phyloP scores from a whole-genome alignment of 2,888 invertebrate species.

The Acanthosepion pharaonis region DNA sequence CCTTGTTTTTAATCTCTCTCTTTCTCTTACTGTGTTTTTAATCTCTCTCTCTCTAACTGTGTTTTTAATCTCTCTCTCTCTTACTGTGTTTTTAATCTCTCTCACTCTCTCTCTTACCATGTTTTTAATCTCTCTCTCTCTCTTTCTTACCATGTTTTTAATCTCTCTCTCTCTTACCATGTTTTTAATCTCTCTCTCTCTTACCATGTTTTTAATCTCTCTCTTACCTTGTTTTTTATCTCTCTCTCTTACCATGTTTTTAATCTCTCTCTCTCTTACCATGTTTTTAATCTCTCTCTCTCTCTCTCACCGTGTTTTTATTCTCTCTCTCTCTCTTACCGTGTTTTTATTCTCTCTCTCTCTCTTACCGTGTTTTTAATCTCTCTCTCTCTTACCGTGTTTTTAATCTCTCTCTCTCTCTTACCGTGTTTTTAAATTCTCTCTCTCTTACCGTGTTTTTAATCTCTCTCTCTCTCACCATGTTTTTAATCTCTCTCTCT shows the following conservation, averaged over 20 bases:
- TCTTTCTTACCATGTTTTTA: background rate
- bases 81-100: too few species aligned
- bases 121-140: background rate
- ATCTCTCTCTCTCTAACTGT: too few species aligned
- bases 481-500: background rate
- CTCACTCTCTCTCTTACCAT: background rate
- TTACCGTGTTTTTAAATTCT: too few species aligned
- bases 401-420: background rate
- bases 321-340: too few species aligned
- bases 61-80: background rate
- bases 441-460: background rate
- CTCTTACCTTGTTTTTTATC: background rate
- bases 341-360: background rate
- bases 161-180: background rate
- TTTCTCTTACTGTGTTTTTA: too few species aligned
- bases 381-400: background rate
- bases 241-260: background rate
- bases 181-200: background rate
- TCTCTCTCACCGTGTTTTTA: too few species aligned
- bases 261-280: too few species aligned
- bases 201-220: too few species aligned
- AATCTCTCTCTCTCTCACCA: background rate
- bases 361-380: background rate
- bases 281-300: too few species aligned
- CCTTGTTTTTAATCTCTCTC: too few species aligned